Evolutionary conservation across 2,113 vertebrate genomes (phyloP).

Genomic region (Apteryx owenii): DNA sequence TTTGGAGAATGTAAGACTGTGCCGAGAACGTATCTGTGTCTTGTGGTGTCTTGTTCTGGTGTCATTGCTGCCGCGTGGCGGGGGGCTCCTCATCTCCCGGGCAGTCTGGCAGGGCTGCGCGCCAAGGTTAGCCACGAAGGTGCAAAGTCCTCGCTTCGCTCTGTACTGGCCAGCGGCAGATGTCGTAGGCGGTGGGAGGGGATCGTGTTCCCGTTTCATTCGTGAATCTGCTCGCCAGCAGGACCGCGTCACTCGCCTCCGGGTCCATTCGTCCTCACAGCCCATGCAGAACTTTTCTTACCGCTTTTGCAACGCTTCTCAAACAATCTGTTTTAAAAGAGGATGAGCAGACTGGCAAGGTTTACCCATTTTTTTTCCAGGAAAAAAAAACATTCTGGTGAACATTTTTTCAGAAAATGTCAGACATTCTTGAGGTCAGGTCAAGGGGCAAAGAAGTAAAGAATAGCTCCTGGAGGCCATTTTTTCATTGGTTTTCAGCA

Average conservation of each 20-base stretch:
- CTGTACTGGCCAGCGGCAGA: background rate
- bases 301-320: background rate
- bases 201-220: background rate
- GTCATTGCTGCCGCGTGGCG: slow-evolving; percentile 47
- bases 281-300: slow-evolving; percentile 66
- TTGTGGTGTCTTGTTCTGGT: slow-evolving; percentile 76
- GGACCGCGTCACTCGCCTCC: background rate
- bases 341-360: background rate
- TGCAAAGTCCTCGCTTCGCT: background rate
- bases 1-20: slow-evolving; percentile 86
- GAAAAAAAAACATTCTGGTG: too few relatives aligned
- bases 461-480: background rate
- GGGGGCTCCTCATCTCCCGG: slow-evolving; percentile 34
- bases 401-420: background rate
- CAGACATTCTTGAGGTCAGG: background rate
- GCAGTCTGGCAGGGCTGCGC: background rate
- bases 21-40: slow-evolving; percentile 67
- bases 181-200: background rate
- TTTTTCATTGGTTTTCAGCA: background rate
- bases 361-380: background rate
- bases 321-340: background rate
- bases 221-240: background rate
- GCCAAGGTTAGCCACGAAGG: background rate
- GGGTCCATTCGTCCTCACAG: background rate
- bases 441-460: background rate